A percentile compares a stretch with the other conserved stretches of the same genome.
Evolutionary conservation across 1,140 invertebrate genomes (phyloP).

Genomic region (Orchestia grillus): DNA sequence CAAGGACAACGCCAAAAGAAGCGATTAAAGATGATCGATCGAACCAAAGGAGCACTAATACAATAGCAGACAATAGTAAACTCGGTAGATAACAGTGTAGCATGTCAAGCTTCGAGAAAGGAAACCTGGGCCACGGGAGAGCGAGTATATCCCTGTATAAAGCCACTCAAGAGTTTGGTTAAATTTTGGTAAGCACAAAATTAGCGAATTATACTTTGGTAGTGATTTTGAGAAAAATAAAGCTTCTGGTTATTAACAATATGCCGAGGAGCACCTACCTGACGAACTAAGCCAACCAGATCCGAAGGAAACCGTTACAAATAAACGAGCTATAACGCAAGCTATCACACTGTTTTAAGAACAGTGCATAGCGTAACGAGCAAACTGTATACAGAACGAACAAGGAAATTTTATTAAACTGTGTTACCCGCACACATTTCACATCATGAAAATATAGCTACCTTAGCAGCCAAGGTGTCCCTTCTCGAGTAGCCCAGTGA

Average conservation of each 20-base stretch:
- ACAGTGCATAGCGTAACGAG: not conserved
- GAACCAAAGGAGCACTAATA: not conserved
- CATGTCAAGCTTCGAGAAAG: not conserved
- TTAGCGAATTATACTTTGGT: not conserved
- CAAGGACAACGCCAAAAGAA: not conserved
- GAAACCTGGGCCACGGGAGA: not conserved
- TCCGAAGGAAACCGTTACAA: not conserved
- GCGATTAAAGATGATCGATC: not conserved
- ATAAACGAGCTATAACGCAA: too few relatives aligned
- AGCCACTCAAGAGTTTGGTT: not conserved
- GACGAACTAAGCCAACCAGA: not conserved
- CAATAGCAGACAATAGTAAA: not conserved
- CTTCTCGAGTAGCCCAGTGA: not conserved
- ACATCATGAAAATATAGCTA: not conserved
- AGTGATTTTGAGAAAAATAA: not conserved
- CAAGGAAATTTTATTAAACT: not conserved
- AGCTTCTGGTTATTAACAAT: not conserved
- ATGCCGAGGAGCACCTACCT: not conserved
- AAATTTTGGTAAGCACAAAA: not conserved
- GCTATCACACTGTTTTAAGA: too few relatives aligned
- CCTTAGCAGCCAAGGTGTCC: not conserved
- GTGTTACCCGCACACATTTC: not conserved
- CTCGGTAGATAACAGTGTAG: not conserved
- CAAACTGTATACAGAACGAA: not conserved
- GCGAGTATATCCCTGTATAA: not conserved